Base-by-base conservation (phyloP, 2,797 vertebrate genomes). In the Channallabes apus region DNA sequence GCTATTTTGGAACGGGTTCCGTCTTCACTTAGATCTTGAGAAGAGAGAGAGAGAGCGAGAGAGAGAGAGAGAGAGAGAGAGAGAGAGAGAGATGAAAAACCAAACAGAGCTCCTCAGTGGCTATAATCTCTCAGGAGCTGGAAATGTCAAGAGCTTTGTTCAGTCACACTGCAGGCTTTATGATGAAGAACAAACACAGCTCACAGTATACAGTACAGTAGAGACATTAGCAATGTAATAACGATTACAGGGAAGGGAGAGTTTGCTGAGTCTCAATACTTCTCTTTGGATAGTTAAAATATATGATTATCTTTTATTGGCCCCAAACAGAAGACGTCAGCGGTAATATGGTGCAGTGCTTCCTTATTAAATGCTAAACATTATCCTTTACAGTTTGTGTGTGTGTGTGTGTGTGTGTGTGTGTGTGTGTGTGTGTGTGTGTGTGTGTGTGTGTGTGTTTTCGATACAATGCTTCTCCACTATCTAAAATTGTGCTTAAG, bases 131-230 rank as follows among this genome's bases (percentile, higher is more conserved):
- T 82, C 64, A 58, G 76, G 51, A 86, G 64, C 69, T 86, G 73
- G 71, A 90, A 90, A 90, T 88, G 89, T 90, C 88, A 88, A 87
- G 71, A 84, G 85, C 85, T 84, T 76, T 85, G 67, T 51, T 79
- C 78, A 59, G 68, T 68, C 61, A 73, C 67, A 79, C 86, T 65
- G 24, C 67, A 84, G 83, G 84, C 85, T 85, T 76, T 80, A 80
- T 84, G 72, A 80, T 87, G 88, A 86, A 84, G 79, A 90, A 84
- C 88, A 89, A 87, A 82, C 84, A 83, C 82, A 72, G 64, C 83
- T 83, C 80, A 71, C 80, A 81, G 78, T 73, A 32, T 67, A 80
- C 46, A 76, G 68, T 67, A 80, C 46, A 76, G 68, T 12, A 87
- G 41, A 80, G 62, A 82, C 35, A 61, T 32, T 62, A 22, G 58